Conservation (phyloP, 2,113 vertebrate species). For the Cebidichthys violaceus region DNA sequence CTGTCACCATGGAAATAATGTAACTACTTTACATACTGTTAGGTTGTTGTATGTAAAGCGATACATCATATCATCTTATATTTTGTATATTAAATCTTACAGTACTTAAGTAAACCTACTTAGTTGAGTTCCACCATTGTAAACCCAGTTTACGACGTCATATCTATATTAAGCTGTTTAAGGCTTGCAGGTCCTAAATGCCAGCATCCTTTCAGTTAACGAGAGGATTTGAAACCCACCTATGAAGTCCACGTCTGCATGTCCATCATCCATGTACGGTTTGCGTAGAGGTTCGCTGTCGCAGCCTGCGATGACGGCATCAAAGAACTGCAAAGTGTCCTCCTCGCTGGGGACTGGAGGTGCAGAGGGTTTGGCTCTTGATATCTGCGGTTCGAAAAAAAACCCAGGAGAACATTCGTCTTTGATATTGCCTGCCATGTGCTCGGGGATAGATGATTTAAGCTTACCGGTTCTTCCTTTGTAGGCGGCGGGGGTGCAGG, state of each 20-base stretch:
- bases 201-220: background rate
- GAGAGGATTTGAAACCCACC: constrained; percentile 79
- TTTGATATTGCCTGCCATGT: background rate
- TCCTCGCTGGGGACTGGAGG: constrained; percentile 83
- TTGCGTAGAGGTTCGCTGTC: constrained; percentile 86
- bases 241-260: constrained; percentile 94
- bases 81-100: background rate
- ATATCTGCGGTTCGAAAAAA: constrained; percentile 56
- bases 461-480: constrained; percentile 69
- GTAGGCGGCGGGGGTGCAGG: constrained; percentile 73
- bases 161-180: background rate
- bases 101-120: background rate
- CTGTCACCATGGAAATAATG: background rate
- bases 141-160: background rate
- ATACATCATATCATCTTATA: background rate
- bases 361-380: constrained; percentile 67
- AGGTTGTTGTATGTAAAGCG: background rate
- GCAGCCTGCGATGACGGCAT: constrained; percentile 91
- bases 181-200: background rate
- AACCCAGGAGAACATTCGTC: background rate
- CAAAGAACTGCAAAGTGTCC: constrained; percentile 92
- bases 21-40: background rate
- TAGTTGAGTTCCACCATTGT: background rate
- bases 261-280: constrained; percentile 79
- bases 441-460: background rate